These are phyloP conservation scores for Salarias fasciatus DNA, from an alignment of 2,797 vertebrate genomes.

Conservation along the genomic window DNA sequence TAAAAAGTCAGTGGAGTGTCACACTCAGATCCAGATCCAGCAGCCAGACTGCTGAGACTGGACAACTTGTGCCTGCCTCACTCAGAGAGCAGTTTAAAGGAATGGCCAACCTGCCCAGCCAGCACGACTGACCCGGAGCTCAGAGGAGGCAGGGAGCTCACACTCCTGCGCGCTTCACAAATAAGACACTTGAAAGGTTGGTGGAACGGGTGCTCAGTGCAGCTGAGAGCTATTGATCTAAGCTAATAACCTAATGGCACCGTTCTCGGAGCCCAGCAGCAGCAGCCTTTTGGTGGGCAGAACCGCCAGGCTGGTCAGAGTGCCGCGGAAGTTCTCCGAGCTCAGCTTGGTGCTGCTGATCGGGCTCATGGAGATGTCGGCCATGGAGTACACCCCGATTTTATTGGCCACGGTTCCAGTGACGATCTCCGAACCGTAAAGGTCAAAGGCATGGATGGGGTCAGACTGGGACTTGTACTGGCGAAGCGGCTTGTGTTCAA, in stretches of 20 bases:
- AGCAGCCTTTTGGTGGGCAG: conserved; percentile 96
- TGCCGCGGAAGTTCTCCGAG: conserved; percentile 98
- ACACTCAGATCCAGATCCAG: conserved; percentile 57
- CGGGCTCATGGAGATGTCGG: conserved; percentile 88
- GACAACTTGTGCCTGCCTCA: conserved; percentile 55
- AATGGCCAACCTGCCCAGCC: conserved; percentile 31
- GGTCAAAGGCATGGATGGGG: conserved; percentile 94
- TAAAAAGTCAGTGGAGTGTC: conserved; percentile 38
- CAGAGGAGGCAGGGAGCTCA: conserved; percentile 39
- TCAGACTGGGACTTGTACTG: conserved; percentile 94
- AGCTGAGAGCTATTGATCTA: conserved; percentile 59
- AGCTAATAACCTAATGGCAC: conserved; percentile 91
- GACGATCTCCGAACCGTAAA: conserved; percentile 92
- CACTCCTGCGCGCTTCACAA: conserved; percentile 34
- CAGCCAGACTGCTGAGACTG: conserved; percentile 51
- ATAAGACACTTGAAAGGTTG: conserved; percentile 51
- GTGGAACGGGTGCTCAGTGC: conserved; percentile 13
- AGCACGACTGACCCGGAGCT: conserved; percentile 37
- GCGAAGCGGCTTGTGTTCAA: conserved; percentile 94
- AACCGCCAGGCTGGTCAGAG: conserved; percentile 93
- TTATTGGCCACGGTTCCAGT: conserved; percentile 96
- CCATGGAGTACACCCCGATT: conserved; percentile 94
- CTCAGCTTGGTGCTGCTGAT: conserved; percentile 93
- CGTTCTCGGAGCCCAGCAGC: conserved; percentile 96
- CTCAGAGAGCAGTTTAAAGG: conserved; percentile 42